Evolutionary conservation across 2,113 vertebrate genomes (phyloP).

Genomic region (Antechinus flavipes): DNA sequence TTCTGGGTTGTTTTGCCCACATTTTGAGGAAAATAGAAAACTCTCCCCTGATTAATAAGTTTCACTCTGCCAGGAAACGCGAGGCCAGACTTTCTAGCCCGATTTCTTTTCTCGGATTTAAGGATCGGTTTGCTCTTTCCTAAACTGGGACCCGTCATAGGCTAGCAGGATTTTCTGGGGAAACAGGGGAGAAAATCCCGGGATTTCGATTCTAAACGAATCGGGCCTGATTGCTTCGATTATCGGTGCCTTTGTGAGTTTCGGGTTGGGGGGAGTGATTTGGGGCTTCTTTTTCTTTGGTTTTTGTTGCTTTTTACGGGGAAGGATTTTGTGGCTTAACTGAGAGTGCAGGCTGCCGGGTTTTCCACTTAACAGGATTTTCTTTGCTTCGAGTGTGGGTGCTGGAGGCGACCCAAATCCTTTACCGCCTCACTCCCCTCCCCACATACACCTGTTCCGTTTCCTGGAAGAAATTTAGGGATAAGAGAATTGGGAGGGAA

Average conservation of each 20-base stretch:
- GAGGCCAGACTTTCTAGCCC: background rate
- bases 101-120: background rate
- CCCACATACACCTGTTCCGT: background rate
- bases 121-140: constrained; percentile 1
- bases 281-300: background rate
- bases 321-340: background rate
- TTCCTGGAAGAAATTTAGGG: background rate
- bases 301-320: background rate
- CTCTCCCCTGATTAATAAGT: background rate
- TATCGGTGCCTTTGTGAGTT: background rate
- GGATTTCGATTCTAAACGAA: constrained; percentile 35
- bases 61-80: background rate
- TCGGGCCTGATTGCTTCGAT: background rate
- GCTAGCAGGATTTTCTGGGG: background rate
- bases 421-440: background rate
- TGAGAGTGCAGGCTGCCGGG: background rate
- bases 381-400: background rate
- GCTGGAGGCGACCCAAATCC: background rate
- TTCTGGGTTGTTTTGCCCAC: background rate
- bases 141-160: background rate
- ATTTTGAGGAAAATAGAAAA: background rate
- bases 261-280: background rate
- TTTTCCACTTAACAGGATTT: background rate
- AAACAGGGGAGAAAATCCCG: background rate
- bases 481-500: background rate